Base-by-base conservation (phyloP, 2,888 invertebrate genomes). In the Shargacucullia verbasci region DNA sequence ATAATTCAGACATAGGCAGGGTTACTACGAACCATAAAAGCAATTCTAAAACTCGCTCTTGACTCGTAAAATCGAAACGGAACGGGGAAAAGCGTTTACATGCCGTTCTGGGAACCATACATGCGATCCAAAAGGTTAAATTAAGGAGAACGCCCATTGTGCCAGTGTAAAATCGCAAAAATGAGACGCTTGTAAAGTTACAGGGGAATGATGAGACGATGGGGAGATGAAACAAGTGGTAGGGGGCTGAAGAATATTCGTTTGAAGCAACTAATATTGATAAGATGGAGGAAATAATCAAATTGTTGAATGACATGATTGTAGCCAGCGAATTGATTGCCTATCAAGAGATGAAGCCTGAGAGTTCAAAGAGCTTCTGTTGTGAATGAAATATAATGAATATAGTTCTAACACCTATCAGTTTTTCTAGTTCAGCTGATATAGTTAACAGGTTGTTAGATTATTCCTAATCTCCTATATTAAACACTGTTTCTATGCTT, bases 31-130 rank as follows among this genome's bases (percentile, higher is more conserved):
- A 83, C 74, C 77, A 82, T 89, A 87, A 87, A 87, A 81, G 84
- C 87, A 84, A 87, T 89, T 89, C 87, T 81, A 83, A 88, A 89
- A 85, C 81, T 82, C 84, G 60, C 84, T 75, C 80, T 80, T 69
- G 81, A 82, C 83, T 90, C 90, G 85, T 91, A 86, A 90, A 91
- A 87, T 89, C 84, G 84, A 78, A 82, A 82, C 80, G 76, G 78
- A 84, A 88, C 75, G 82, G 73, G 84, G 82, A 84, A 84, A 87
- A 89, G 82, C 83, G 86, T 87, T 89, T 86, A 88, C 86, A 83
- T 81, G 76, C 82, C 81, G 75, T 84, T 86, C 86, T 73, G 78
- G 79, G 72, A 69, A 76, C 56, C 52, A 64, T 73, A 70, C 70
- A 74, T 56, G 61, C 67, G 59, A 63, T 77, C 47, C 14, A 44